phyloP scores from a whole-genome alignment of 2,888 invertebrate genomes.

The Agonum fuliginosum region DNA sequence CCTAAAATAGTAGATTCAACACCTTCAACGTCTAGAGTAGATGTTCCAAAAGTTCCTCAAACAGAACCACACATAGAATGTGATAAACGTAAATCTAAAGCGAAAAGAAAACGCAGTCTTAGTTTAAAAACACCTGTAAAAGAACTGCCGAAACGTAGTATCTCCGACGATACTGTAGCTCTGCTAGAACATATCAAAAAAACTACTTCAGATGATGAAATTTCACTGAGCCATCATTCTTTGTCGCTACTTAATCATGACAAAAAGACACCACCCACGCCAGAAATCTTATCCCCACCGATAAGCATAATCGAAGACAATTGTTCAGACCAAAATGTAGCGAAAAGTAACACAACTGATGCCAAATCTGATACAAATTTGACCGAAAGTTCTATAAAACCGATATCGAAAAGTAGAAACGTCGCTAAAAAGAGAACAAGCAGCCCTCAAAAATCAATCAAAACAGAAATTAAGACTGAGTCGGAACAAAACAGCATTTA shows the following conservation, averaged over 20 bases:
- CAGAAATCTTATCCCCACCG: no score
- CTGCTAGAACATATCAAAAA: not conserved
- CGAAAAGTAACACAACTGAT: no score
- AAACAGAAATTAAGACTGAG: not conserved
- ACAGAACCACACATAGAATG: no score
- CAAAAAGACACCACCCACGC: no score
- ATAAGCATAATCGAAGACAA: no score
- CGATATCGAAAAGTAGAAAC: not conserved
- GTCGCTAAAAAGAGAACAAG: not conserved
- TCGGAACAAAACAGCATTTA: not conserved
- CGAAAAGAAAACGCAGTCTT: constrained; percentile 9
- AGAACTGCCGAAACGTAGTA: not conserved
- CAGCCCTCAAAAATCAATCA: not conserved
- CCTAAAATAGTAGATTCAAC: not conserved
- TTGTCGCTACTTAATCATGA: not conserved
- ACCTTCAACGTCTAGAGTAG: not conserved
- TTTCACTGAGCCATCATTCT: not conserved
- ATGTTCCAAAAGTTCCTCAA: no score
- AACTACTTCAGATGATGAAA: not conserved
- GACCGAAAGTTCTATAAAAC: not conserved
- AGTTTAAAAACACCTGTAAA: not conserved
- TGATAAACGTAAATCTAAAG: not conserved
- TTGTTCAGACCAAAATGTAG: no score
- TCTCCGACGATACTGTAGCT: not conserved
- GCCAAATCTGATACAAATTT: no score